Base-by-base conservation (phyloP, 1,140 invertebrate species). In the Drosophila chauvacae region DNA sequence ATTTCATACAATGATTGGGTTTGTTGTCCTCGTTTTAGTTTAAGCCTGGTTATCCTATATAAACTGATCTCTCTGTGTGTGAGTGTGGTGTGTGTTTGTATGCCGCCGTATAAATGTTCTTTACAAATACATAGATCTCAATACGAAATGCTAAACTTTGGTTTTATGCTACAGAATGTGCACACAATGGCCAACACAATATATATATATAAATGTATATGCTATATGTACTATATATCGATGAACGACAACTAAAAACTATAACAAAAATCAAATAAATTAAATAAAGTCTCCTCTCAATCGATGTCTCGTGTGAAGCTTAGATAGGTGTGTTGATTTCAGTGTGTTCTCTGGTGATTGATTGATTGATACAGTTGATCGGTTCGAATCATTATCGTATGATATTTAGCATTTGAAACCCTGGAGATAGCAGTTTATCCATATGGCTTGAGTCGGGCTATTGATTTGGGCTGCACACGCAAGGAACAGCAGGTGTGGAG, bases 101-200 rank as follows among this genome's bases (percentile, higher is more conserved):
- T 80, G 58, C 58, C 58, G 70, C 70, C 55, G 63, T 80, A 70
- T 75, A 80, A 81, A 80, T 77, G 64, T 81, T 82, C 80, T 82
- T 78, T 82, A 83, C 80, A 83, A 82, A 66, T 84, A 84, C 79
- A 78, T 86, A 47, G 73, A 73, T 77, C 73, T 85, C 61, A 75
- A 85, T 85, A 85, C 85, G 85, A 88, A 88, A 88, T 88, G 81
- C 85, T 88, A 88, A 88, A 85, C 85, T 88, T 88, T 88, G 85
- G 85, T 88, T 88, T 88, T 88, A 90, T 88, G 85, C 85, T 88
- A 88, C 81, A 88, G 39, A 86, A 77, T 87, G 84, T 87, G 84
- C 83, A 87, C 84, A 88, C 84, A 88, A 87, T 87, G 83, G 83
- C 84, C 84, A 87, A 87, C 83, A 87, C 81, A 77, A 77, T 77